A percentile compares a stretch with the other conserved stretches of the same genome.
These are phyloP conservation scores for Drosophila pseudoananassae DNA, from an alignment of 1,140 invertebrate genomes.

Conservation along the genomic window DNA sequence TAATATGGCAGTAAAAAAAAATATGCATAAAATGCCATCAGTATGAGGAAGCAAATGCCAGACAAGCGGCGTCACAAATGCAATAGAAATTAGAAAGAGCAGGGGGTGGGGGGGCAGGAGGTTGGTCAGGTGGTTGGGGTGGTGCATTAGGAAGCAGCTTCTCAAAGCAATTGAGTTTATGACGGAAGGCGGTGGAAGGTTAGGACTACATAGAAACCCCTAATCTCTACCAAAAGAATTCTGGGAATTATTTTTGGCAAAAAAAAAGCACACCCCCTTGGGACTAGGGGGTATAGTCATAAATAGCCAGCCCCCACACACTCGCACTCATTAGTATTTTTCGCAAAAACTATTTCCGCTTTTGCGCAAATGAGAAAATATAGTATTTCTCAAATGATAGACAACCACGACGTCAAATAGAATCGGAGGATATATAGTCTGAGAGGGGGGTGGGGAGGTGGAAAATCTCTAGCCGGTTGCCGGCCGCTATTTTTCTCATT, in stretches of 20 bases:
- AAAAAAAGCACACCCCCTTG: too few species aligned
- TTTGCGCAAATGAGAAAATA: slow-evolving; percentile 60
- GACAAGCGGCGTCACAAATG: slow-evolving; percentile 40
- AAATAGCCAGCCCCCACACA: slow-evolving; percentile 24
- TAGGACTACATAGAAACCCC: neutral
- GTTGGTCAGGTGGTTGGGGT: slow-evolving; percentile 43
- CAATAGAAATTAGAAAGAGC: neutral
- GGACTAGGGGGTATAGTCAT: slow-evolving; percentile 18
- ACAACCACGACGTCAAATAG: neutral
- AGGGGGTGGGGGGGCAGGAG: slow-evolving; percentile 25
- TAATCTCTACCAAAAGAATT: slow-evolving; percentile 8
- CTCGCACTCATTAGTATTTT: slow-evolving; percentile 22
- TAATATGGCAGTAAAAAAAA: slow-evolving; percentile 32
- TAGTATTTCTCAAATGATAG: slow-evolving; percentile 16
- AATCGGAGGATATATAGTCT: neutral
- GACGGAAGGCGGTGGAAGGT: slow-evolving; percentile 34
- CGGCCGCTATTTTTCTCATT: slow-evolving; percentile 31
- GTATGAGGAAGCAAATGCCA: slow-evolving; percentile 52
- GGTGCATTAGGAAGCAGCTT: slow-evolving; percentile 22
- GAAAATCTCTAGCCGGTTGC: slow-evolving; percentile 50
- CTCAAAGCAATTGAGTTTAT: slow-evolving; percentile 45
- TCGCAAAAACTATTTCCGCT: slow-evolving; percentile 78
- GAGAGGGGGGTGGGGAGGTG: neutral
- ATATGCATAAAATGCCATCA: slow-evolving; percentile 53
- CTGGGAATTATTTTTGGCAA: slow-evolving; percentile 27